A percentile compares a stretch with the other conserved stretches of the same genome.
Conservation (phyloP, 2,113 vertebrate species). For the Perognathus longimembris region DNA sequence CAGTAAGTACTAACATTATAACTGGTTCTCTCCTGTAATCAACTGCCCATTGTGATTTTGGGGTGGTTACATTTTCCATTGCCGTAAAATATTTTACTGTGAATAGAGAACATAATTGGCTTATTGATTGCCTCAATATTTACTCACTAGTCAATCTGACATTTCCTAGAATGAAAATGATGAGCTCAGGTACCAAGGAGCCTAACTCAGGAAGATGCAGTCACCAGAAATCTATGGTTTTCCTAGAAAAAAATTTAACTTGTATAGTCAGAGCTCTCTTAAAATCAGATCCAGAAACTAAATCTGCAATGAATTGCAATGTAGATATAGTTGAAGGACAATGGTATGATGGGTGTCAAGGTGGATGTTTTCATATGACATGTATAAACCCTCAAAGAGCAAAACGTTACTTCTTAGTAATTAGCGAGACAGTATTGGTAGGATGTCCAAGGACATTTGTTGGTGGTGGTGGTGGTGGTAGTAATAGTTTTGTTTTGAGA, state of each 20-base stretch:
- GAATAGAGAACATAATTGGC: neutral
- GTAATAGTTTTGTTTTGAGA: neutral
- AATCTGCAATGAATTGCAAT: too few species aligned
- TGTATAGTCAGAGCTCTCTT: neutral
- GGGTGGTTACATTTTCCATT: neutral
- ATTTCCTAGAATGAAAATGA: neutral
- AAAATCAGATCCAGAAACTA: neutral
- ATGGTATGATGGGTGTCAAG: neutral
- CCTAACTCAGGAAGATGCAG: neutral
- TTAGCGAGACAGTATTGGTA: neutral
- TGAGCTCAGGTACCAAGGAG: neutral
- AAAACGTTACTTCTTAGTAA: neutral
- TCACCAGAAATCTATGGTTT: constrained; percentile 2
- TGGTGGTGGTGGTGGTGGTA: too few species aligned
- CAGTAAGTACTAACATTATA: neutral
- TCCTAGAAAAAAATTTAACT: neutral
- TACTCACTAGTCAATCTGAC: neutral
- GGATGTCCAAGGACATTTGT: neutral
- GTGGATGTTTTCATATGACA: neutral
- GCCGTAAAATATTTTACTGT: neutral
- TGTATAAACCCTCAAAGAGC: neutral
- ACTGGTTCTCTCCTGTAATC: neutral
- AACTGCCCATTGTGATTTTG: neutral
- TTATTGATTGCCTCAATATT: neutral
- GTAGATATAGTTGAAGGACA: neutral